Evolutionary conservation across 2,113 vertebrate genomes (phyloP).

Genomic region (Lasiurus cinereus): DNA sequence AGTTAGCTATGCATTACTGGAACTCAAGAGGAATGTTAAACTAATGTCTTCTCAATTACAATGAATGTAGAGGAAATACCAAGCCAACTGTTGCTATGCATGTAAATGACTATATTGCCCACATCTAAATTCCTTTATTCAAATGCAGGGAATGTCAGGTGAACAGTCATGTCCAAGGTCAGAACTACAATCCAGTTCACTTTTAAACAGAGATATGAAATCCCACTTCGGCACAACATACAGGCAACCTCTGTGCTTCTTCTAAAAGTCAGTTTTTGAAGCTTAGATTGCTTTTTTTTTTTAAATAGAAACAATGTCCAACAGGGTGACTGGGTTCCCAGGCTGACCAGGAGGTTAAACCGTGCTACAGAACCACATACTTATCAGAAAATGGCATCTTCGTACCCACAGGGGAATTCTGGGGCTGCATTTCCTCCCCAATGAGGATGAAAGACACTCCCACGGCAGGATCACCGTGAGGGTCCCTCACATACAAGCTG

Average conservation of each 20-base stretch:
- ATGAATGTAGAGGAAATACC: background rate
- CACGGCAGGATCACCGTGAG: background rate
- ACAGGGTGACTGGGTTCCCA: background rate
- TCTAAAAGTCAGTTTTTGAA: constrained; percentile 35
- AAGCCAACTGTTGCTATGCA: background rate
- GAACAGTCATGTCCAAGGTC: background rate
- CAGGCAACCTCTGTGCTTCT: background rate
- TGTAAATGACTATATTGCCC: background rate
- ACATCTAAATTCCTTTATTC: background rate
- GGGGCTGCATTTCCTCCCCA: background rate
- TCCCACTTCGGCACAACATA: background rate
- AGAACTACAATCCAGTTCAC: background rate
- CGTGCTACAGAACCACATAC: background rate
- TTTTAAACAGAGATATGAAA: constrained; percentile 16
- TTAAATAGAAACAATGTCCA: background rate
- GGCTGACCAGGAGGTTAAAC: background rate
- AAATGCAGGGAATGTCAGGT: background rate
- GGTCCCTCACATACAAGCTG: rapidly evolving
- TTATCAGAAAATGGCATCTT: background rate
- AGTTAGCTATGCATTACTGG: background rate
- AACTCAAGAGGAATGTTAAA: constrained; percentile 20
- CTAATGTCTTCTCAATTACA: background rate
- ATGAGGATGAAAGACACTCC: background rate
- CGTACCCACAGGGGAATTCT: background rate
- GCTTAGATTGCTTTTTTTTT: background rate